phyloP scores from a whole-genome alignment of 2,888 invertebrate genomes.

The Lymantria dispar region DNA sequence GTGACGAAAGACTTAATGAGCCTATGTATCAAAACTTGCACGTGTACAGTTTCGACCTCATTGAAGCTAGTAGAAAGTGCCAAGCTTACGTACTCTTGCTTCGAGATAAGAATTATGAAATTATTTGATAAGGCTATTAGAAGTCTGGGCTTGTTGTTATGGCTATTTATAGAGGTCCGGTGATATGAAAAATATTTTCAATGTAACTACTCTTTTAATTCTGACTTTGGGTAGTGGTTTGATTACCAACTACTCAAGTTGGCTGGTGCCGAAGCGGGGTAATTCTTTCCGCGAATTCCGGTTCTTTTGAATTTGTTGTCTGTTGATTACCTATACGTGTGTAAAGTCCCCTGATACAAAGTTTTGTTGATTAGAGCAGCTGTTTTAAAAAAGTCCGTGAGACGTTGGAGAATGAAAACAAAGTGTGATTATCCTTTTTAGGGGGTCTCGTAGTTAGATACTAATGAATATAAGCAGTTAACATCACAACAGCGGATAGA shows the following conservation, averaged over 20 bases:
- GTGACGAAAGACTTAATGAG: conserved; percentile 23
- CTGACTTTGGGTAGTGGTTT: no score
- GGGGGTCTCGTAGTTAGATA: no score
- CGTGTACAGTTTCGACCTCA: conserved; percentile 17
- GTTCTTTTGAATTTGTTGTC: background rate
- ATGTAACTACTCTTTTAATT: no score
- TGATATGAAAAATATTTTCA: conserved; percentile 9
- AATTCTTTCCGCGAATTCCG: background rate
- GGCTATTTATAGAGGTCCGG: conserved; percentile 12
- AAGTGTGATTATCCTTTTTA: no score
- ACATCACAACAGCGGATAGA: no score
- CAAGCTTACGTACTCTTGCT: conserved; percentile 18
- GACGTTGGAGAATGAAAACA: no score
- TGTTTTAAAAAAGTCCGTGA: no score
- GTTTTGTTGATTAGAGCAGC: background rate
- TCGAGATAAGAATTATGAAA: conserved; percentile 32
- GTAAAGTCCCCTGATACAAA: background rate
- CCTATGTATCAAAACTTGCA: conserved; percentile 16
- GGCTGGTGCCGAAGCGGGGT: background rate
- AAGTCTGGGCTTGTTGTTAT: conserved; percentile 13
- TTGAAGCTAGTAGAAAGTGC: conserved; percentile 26
- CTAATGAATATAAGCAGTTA: no score
- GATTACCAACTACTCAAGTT: no score
- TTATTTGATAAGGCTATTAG: conserved; percentile 24
- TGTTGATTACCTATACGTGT: background rate